Conservation (phyloP, 2,888 invertebrate species). For the Tryphoninae sp. region DNA sequence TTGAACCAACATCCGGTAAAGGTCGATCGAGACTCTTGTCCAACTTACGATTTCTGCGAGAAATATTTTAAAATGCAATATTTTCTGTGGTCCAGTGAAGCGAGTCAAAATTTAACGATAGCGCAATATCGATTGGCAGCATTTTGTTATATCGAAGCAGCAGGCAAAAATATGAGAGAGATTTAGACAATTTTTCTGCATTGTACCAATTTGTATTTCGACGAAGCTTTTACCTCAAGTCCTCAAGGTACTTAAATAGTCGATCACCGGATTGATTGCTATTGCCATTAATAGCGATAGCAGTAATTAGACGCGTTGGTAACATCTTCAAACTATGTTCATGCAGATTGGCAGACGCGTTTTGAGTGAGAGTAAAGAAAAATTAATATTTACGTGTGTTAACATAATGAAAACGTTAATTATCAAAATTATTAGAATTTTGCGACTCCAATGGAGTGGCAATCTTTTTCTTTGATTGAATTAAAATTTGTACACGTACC, state of each 20-base stretch:
- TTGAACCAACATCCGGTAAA: too few relatives aligned
- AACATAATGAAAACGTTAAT: too few relatives aligned
- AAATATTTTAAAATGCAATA: neutral
- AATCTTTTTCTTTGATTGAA: too few relatives aligned
- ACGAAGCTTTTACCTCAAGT: constrained; percentile 74
- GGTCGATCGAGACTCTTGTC: too few relatives aligned
- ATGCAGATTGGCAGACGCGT: constrained; percentile 23
- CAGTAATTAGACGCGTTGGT: constrained; percentile 74
- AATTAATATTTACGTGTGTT: too few relatives aligned
- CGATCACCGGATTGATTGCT: constrained; percentile 72
- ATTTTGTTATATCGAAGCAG: too few relatives aligned
- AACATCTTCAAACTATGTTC: constrained; percentile 75
- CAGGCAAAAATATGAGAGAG: too few relatives aligned
- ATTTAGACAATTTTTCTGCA: constrained; percentile 3
- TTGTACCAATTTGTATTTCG: constrained; percentile 7
- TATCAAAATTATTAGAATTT: too few relatives aligned
- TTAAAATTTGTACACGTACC: constrained; percentile 70
- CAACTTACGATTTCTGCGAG: neutral
- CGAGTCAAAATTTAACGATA: constrained; percentile 3
- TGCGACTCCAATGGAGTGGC: too few relatives aligned
- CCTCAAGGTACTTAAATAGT: constrained; percentile 74
- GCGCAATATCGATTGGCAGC: constrained; percentile 2
- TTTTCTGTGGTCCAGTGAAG: neutral
- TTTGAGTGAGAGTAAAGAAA: too few relatives aligned
- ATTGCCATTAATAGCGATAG: constrained; percentile 74